These are phyloP conservation scores for Heliconius ethilla DNA, from an alignment of 2,888 invertebrate genomes.

Conservation along the genomic window DNA sequence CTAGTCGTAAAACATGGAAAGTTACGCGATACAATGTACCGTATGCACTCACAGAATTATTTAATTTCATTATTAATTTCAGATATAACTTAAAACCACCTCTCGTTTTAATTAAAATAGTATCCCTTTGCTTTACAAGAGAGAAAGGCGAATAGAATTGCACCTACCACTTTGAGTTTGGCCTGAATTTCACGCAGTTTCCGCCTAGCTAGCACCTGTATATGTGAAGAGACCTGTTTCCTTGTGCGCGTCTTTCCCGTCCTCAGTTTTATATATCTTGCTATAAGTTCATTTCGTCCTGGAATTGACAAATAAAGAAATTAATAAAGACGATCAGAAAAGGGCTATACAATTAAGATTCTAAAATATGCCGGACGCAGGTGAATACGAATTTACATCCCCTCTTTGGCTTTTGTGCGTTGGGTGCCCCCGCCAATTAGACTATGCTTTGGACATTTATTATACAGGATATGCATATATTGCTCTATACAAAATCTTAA, in stretches of 20 bases:
- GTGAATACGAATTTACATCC: constrained; percentile 19
- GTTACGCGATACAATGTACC: not conserved
- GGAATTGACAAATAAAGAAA: constrained; percentile 65
- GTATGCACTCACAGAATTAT: not conserved
- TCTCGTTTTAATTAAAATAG: constrained; percentile 40
- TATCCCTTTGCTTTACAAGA: constrained; percentile 30
- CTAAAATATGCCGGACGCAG: constrained; percentile 28
- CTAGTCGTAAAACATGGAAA: not conserved
- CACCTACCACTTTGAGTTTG: constrained; percentile 97
- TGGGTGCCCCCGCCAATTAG: constrained; percentile 18
- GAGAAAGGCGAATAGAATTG: constrained; percentile 36
- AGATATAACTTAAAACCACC: constrained; percentile 19
- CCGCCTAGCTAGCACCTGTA: constrained; percentile 99
- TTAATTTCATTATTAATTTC: constrained; percentile 16
- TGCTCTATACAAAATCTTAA: not conserved
- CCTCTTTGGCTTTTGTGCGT: constrained; percentile 8
- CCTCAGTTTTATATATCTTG: constrained; percentile 99
- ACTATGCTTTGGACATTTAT: constrained; percentile 6
- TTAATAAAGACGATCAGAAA: constrained; percentile 2
- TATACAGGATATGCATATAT: constrained; percentile 8
- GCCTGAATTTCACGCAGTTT: constrained; percentile 99
- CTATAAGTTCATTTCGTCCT: constrained; percentile 99
- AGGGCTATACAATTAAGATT: constrained; percentile 18
- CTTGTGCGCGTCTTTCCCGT: constrained; percentile 99
- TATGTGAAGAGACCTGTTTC: constrained; percentile 99